These are phyloP conservation scores for Rhinopithecus roxellana DNA, from an alignment of 2,113 vertebrate genomes.

Conservation along the genomic window DNA sequence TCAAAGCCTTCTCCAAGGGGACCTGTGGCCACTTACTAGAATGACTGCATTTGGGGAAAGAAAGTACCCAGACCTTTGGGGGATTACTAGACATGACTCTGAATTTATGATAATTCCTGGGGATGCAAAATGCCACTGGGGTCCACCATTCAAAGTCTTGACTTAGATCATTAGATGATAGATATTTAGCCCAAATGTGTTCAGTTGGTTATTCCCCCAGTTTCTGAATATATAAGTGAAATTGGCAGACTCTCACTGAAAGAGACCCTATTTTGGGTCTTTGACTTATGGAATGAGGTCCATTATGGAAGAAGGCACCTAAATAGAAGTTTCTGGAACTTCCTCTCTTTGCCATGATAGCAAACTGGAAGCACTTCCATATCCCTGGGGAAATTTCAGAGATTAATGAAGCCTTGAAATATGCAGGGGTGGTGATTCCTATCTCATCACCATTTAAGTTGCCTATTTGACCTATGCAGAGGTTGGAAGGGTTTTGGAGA, in stretches of 20 bases:
- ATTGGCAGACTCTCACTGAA: neutral
- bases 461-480: neutral
- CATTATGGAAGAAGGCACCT: neutral
- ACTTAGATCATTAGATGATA: neutral
- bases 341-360: neutral
- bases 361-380: neutral
- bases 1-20: neutral
- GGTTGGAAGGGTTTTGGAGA: neutral
- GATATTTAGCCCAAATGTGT: neutral
- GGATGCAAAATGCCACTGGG: neutral
- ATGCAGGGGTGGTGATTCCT: neutral
- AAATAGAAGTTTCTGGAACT: neutral
- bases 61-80: neutral
- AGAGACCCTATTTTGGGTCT: neutral
- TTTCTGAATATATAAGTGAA: neutral
- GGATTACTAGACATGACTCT: neutral
- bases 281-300: neutral
- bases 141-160: neutral
- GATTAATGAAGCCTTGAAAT: neutral
- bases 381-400: neutral
- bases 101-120: neutral
- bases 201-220: neutral
- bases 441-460: neutral
- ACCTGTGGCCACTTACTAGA: neutral
- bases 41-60: neutral